Base-by-base conservation (phyloP, 2,888 invertebrate species). In the Temnothorax rugatulus region DNA sequence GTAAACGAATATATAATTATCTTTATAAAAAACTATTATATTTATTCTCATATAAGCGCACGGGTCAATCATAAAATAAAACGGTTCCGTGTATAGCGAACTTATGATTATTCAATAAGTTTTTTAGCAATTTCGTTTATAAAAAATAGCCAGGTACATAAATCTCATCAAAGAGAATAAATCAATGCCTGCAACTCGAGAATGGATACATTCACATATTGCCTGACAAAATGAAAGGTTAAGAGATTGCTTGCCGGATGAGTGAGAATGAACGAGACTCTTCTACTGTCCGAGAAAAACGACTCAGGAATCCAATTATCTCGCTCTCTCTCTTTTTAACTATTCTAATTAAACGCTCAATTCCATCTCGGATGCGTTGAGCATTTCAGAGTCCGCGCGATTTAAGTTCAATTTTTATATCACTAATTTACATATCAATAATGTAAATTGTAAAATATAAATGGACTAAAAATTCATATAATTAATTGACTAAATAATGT, bases 301-400 rank as follows among this genome's bases (percentile, higher is more conserved):
- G 89, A 89, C 89, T 90, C 87, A 63, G 86, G 83, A 91, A 92
- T 91, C 91, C 91, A 92, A 91, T 92, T 93, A 92, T 79, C 74
- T 54, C 13, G n/a, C 2, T 71, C 57, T 25, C 73, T 91, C 90
- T 90, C 89, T 86, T 87, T 89, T 92, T 90, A 91, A 76, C 88
- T 88, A 82, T 86, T 86, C 91, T 92, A 93, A 93, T 93, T 93
- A 92, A 92, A 93, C 92, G 90, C 91, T 93, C 91, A 90, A 92
- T 92, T 90, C 90, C 88, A 91, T 91, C 88, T 86, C 88, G 89
- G 86, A 84, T 82, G 84, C 71, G 74, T 89, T 86, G 71, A 76
- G 69, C 68, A 81, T 89, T 73, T 75, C 29, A 86, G 76, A 79
- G 69, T 29, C 81, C 69, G 79, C 83, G 57, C 83, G 84, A 90